Evolutionary conservation across 2,113 vertebrate species (phyloP).

Genomic region (Nothobranchius furzeri): DNA sequence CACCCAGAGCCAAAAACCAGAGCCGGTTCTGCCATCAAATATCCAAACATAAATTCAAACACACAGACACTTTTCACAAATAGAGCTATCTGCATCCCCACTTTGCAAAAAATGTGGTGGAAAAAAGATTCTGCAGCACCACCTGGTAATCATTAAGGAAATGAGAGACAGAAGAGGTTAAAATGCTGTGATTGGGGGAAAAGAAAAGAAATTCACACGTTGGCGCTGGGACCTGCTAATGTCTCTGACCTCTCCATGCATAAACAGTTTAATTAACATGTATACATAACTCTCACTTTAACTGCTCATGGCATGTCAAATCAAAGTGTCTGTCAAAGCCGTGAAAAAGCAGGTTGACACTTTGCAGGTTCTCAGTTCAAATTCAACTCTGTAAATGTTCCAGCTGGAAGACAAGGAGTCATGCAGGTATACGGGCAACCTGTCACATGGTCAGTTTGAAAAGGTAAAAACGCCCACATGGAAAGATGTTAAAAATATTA

Average conservation of each 20-base stretch:
- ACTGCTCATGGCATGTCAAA: constrained; percentile 86
- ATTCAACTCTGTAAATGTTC: constrained; percentile 67
- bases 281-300: constrained; percentile 85
- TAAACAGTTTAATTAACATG: constrained; percentile 93
- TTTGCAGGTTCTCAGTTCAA: constrained; percentile 83
- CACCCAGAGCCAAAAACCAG: constrained; percentile 52
- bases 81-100: constrained; percentile 68
- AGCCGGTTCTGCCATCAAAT: constrained; percentile 57
- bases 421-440: constrained; percentile 57
- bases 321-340: constrained; percentile 88
- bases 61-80: constrained; percentile 76
- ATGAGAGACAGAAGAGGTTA: constrained; percentile 81
- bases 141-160: constrained; percentile 80
- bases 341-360: constrained; percentile 84
- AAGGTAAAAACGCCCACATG: constrained; percentile 44
- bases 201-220: constrained; percentile 82
- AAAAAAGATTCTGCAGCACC: constrained; percentile 61
- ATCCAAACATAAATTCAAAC: constrained; percentile 69
- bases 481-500: neutral
- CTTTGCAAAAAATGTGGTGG: constrained; percentile 67
- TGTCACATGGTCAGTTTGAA: constrained; percentile 47
- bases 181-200: constrained; percentile 74
- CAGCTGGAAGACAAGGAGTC: constrained; percentile 64
- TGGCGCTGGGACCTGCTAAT: constrained; percentile 88
- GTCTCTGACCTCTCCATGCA: constrained; percentile 88